Evolutionary conservation across 2,888 invertebrate genomes (phyloP), one percentile per base, ranked within the genome.

Genomic region (Yponomeuta malinellus): DNA sequence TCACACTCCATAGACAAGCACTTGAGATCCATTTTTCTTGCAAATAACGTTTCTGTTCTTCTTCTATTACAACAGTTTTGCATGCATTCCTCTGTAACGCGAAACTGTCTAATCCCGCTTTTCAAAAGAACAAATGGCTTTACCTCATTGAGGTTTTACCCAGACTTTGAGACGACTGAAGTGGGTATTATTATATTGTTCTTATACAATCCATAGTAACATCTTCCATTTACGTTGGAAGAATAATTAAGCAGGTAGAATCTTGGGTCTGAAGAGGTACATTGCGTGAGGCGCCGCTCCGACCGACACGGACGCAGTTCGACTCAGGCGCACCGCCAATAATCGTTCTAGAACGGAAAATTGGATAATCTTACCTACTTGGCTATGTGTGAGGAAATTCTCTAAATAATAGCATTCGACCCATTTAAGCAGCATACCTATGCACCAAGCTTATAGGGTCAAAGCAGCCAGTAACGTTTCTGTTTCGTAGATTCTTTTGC

Each of bases 311-410:
- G 87, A 85, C 83, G 12, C 70, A 15, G 12, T 10, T 43, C 65
- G 70, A 65, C 64, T 23, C 43, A 63, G 68, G 63, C 65, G 79
- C 79, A 81, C 80, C 79, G 81, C 81, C 78, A 76, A 81, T 86
- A 82, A 84, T 85, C 76, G 77, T 81, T 75, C 75, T 78, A 78
- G 79, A 84, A 83, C 80, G 77, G 82, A 81, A 88, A 87, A 89
- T 88, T 88, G 84, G 86, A 89, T 89, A 87, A 87, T 85, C 73
- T 74, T 78, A 75, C 76, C 78, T 83, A 87, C 85, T 84, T 76
- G 75, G 79, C 74, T 73, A 74, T 76, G 75, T 59, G 52, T 59
- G 52, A 59, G 15, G 74, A 73, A 59, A 37, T 43, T 48, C 52
- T 68, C 63, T 15, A 43, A 80, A 81, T 80, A 81, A 76, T 43